Evolutionary conservation across 1,140 invertebrate species (phyloP).

Genomic region (Microvelia longipes): DNA sequence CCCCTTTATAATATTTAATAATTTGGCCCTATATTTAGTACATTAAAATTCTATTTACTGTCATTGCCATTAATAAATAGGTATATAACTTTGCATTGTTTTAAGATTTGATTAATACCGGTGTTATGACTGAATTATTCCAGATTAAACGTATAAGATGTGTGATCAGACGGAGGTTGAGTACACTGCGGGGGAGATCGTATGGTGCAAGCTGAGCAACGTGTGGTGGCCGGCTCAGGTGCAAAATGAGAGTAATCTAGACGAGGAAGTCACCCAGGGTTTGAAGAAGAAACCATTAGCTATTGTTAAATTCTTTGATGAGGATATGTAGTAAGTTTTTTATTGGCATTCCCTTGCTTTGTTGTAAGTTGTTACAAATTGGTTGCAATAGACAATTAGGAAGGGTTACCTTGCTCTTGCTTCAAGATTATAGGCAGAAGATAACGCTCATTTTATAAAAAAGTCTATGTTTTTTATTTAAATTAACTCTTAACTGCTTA

Average conservation of each 20-base stretch:
- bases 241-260: constrained; percentile 39
- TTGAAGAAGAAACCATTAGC: constrained; percentile 51
- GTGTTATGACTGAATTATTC: neutral
- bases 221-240: constrained; percentile 66
- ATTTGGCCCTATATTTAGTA: too few species aligned
- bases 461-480: too few species aligned
- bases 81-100: too few species aligned
- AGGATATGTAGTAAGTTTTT: constrained; percentile 57
- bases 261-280: constrained; percentile 39
- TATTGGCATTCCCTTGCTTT: too few species aligned
- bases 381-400: neutral
- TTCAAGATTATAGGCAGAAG: neutral
- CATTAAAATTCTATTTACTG: neutral
- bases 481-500: too few species aligned
- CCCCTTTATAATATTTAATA: too few species aligned
- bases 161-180: constrained; percentile 42
- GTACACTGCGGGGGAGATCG: constrained; percentile 55
- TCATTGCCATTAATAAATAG: too few species aligned
- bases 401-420: neutral
- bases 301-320: constrained; percentile 66
- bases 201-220: constrained; percentile 62
- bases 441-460: too few species aligned
- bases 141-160: constrained; percentile 32
- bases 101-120: neutral
- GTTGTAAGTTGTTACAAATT: neutral